phyloP scores from a whole-genome alignment of 2,888 invertebrate species.

The Drosophila colorata region DNA sequence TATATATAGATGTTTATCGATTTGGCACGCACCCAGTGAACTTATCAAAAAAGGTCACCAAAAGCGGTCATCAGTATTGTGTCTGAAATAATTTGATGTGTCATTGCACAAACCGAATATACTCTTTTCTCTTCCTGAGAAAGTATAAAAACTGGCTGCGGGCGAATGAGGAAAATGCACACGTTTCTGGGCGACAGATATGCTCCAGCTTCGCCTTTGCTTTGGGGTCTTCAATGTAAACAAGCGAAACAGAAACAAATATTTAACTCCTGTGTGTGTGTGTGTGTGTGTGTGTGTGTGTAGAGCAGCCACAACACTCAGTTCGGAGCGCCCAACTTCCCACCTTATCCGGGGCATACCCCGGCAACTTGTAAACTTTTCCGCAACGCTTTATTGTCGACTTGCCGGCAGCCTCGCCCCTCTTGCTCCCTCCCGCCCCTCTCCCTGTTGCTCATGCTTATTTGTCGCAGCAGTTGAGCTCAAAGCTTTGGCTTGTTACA shows the following conservation, averaged over 20 bases:
- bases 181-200: conserved; percentile 22
- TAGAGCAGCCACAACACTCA: conserved; percentile 44
- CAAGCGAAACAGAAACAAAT: conserved; percentile 73
- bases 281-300: conserved; percentile 28
- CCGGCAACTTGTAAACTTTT: conserved; percentile 69
- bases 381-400: conserved; percentile 61
- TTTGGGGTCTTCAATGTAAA: conserved; percentile 75
- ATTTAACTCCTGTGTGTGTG: conserved; percentile 64
- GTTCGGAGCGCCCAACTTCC: not conserved
- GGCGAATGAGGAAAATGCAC: conserved; percentile 38
- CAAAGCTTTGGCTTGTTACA: conserved; percentile 78
- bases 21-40: too few species aligned
- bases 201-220: conserved; percentile 44
- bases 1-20: too few species aligned
- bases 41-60: too few species aligned
- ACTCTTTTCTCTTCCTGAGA: too few species aligned
- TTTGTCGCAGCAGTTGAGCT: conserved; percentile 73
- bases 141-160: conserved; percentile 60
- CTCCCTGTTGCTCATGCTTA: conserved; percentile 54
- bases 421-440: conserved; percentile 6
- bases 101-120: too few species aligned
- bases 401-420: conserved; percentile 41
- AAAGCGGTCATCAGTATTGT: too few species aligned
- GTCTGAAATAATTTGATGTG: too few species aligned
- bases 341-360: not conserved